phyloP scores from a whole-genome alignment of 2,888 invertebrate genomes.

The Parasteatoda lunata region DNA sequence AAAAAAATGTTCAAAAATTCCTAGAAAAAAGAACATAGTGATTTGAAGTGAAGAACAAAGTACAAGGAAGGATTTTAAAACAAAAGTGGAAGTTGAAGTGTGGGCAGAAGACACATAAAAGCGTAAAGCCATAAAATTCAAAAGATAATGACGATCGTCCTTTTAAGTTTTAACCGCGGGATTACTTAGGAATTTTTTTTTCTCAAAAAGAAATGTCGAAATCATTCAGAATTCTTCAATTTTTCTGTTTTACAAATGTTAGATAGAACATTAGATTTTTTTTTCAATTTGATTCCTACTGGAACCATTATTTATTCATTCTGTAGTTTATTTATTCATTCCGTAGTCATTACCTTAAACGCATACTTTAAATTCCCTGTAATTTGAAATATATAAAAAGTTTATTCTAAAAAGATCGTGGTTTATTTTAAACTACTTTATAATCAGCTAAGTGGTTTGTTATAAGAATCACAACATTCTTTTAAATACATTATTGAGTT shows the following conservation, averaged over 20 bases:
- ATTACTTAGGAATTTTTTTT: constrained; percentile 37
- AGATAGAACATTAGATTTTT: background rate
- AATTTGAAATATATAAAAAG: too few relatives aligned
- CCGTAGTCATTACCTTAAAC: too few relatives aligned
- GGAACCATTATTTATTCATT: background rate
- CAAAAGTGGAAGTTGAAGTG: constrained; percentile 53
- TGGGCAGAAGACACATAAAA: constrained; percentile 38
- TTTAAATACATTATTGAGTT: too few relatives aligned
- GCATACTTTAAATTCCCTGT: too few relatives aligned
- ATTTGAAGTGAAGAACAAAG: constrained; percentile 28
- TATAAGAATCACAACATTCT: too few relatives aligned
- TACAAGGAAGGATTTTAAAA: constrained; percentile 22
- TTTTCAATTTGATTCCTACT: background rate
- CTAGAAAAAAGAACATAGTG: constrained; percentile 28
- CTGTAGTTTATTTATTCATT: too few relatives aligned
- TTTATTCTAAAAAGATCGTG: too few relatives aligned
- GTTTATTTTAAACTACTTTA: too few relatives aligned
- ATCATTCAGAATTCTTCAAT: constrained; percentile 19
- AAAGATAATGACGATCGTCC: constrained; percentile 51
- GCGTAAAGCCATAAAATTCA: constrained; percentile 48
- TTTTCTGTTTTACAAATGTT: constrained; percentile 23
- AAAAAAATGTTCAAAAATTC: constrained; percentile 17
- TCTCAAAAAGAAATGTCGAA: constrained; percentile 17
- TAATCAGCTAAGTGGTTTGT: too few relatives aligned
- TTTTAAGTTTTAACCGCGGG: constrained; percentile 43